Base-by-base conservation (phyloP, 2,888 invertebrate species). In the Trichogramma evanescens region DNA sequence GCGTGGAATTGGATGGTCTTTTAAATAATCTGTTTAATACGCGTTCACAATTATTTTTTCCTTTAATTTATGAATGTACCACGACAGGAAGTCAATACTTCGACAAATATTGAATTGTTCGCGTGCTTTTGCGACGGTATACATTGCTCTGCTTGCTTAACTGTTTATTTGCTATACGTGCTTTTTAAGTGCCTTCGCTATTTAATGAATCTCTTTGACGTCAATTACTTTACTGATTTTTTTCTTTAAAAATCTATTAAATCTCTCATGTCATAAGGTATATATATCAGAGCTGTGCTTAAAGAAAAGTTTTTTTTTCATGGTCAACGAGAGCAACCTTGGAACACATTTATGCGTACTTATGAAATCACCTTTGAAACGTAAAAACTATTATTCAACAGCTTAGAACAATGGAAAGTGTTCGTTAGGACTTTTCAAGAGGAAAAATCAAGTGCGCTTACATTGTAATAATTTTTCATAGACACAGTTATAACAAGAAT, bases 1-100 rank as follows among this genome's bases (percentile, higher is more conserved):
- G 13, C 46, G 45, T 43, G 44, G 40, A 56, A 56, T 52, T 52
- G 46, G 60, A 56, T 53, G n/a, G 52, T 56, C 49, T 56, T 52
- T 51, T 44, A 54, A 45, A 50, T 58, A 51, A 57, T 57, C 13
- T 50, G 38, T 26, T 48, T 50, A 42, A 41, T 50, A 5, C 10
- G 48, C 9, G 48, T 13, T n/a, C 13, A 41, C 10, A 50, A 50
- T 56, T 56, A 49, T 44, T 50, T 10, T 48, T 13, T 7, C 40
- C 10, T 39, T 4, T 39, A 13, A 26, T 39, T 39, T 40, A n/a
- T 5, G n/a, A 43, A 42, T 38, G 3, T n/a, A 41, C 41, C 13
- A 13, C 13, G 13, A 1, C 51, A 52, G 58, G 53, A 58, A 58
- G 40, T 54, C 49, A 48, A 44, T 54, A 53, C 8, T 46, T 50